Conservation (phyloP, 2,113 vertebrate genomes). For the Butastur rufipennis region DNA sequence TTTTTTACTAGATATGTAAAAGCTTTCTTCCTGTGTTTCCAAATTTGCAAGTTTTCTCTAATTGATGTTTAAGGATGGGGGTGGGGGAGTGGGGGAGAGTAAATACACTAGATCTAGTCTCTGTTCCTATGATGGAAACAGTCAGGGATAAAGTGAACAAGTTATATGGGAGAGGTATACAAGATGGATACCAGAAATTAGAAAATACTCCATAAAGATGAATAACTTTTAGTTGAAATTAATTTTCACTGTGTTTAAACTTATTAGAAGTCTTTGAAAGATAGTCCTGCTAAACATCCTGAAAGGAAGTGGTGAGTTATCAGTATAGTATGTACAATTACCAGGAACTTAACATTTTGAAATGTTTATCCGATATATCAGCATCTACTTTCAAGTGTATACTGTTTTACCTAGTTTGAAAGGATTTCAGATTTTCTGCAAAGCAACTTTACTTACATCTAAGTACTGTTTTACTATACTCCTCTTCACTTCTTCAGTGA, state of each 20-base stretch:
- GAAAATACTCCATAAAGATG: neutral
- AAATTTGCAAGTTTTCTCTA: neutral
- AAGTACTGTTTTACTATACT: conserved; percentile 96
- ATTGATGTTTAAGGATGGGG: neutral
- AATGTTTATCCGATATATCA: neutral
- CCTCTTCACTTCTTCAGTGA: conserved; percentile 92
- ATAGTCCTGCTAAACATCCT: neutral
- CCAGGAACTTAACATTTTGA: neutral
- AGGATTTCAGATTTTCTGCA: neutral
- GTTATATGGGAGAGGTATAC: neutral
- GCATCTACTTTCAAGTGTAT: neutral
- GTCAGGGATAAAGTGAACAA: neutral
- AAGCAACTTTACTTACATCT: conserved; percentile 82
- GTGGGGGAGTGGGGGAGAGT: rapidly evolving
- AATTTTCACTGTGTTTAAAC: neutral
- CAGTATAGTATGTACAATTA: neutral
- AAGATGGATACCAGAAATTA: neutral
- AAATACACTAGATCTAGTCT: neutral
- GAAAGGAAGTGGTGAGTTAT: neutral
- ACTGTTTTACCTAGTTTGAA: neutral
- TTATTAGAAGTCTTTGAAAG: neutral
- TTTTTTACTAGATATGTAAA: neutral
- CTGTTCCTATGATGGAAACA: neutral
- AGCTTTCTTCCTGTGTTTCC: neutral
- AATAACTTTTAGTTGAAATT: neutral